A percentile compares a stretch with the other conserved stretches of the same genome.
Conservation (phyloP, 2,113 vertebrate species). For the Thunnus maccoyii region DNA sequence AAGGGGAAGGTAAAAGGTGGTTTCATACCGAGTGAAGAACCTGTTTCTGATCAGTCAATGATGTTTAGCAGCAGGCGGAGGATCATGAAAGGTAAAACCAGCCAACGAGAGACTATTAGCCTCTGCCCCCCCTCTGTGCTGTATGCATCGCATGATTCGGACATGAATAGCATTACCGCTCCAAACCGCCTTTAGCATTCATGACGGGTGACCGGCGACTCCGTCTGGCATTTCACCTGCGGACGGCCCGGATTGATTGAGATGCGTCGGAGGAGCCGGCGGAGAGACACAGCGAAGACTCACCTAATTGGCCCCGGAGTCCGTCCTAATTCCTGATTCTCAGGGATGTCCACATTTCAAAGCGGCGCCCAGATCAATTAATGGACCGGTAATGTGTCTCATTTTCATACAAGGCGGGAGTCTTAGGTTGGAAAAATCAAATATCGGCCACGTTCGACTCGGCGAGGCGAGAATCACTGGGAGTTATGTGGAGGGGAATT, state of each 20-base stretch:
- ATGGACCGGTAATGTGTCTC: slow-evolving; percentile 82
- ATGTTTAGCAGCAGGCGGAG: slow-evolving; percentile 35
- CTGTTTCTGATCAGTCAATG: slow-evolving; percentile 38
- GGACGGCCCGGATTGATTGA: slow-evolving; percentile 76
- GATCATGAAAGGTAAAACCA: slow-evolving; percentile 62
- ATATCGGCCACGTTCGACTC: slow-evolving; percentile 70
- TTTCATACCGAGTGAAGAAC: slow-evolving; percentile 23
- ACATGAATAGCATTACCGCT: slow-evolving; percentile 67
- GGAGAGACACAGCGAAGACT: slow-evolving; percentile 40
- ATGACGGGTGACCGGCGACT: slow-evolving; percentile 42
- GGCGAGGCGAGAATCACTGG: slow-evolving; percentile 26
- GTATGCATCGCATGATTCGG: slow-evolving; percentile 62
- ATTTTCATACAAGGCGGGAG: slow-evolving; percentile 74
- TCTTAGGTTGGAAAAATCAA: slow-evolving; percentile 64
- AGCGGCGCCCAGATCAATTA: slow-evolving; percentile 79
- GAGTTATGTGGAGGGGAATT: slow-evolving; percentile 56
- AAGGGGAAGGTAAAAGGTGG: slow-evolving; percentile 38
- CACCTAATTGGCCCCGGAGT: slow-evolving; percentile 83
- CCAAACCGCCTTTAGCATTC: slow-evolving; percentile 74
- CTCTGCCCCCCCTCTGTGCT: slow-evolving; percentile 37
- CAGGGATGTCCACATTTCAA: slow-evolving; percentile 82
- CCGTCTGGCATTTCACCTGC: slow-evolving; percentile 84
- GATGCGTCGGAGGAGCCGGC: slow-evolving; percentile 62
- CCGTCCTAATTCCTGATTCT: slow-evolving; percentile 75
- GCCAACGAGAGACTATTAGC: slow-evolving; percentile 62